A percentile compares a stretch with the other conserved stretches of the same genome.
phyloP scores from a whole-genome alignment of 1,140 invertebrate species.

The Trichoplusia ni region DNA sequence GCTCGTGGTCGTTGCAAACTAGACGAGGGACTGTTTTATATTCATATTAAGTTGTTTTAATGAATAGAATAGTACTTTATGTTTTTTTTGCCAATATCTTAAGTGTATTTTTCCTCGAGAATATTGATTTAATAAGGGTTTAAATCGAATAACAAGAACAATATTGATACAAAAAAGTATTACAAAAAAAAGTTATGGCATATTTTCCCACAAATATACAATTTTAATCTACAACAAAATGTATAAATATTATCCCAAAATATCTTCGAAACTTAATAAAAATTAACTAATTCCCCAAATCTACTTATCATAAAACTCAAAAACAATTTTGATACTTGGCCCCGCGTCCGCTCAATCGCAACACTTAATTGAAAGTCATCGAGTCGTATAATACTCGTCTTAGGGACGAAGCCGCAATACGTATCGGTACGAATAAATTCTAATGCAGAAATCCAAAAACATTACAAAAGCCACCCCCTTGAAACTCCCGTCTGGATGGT shows the following conservation, averaged over 20 bases:
- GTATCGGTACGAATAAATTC: slow-evolving; percentile 58
- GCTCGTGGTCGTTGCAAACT: no score
- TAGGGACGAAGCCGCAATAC: slow-evolving; percentile 35
- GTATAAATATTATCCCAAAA: not conserved
- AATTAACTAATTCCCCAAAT: slow-evolving; percentile 18
- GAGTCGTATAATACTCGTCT: slow-evolving; percentile 28
- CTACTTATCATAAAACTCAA: slow-evolving; percentile 30
- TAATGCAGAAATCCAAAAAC: slow-evolving; percentile 75
- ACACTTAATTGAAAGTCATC: slow-evolving; percentile 31
- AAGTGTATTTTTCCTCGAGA: no score
- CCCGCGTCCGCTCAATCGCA: slow-evolving; percentile 27
- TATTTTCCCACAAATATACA: no score
- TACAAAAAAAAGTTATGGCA: no score
- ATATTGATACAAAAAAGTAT: no score
- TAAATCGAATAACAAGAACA: no score
- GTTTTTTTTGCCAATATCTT: no score
- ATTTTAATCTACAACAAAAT: slow-evolving; percentile 21
- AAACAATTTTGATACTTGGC: slow-evolving; percentile 25
- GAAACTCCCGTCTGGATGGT: slow-evolving; percentile 55
- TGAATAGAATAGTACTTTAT: no score
- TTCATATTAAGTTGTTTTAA: no score
- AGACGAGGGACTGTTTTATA: no score
- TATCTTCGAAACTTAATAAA: not conserved
- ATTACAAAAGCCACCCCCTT: slow-evolving; percentile 46
- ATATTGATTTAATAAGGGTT: no score